Evolutionary conservation across 2,797 vertebrate genomes (phyloP), one percentile per base, ranked within the genome.

Genomic region (Thamnophis elegans): DNA sequence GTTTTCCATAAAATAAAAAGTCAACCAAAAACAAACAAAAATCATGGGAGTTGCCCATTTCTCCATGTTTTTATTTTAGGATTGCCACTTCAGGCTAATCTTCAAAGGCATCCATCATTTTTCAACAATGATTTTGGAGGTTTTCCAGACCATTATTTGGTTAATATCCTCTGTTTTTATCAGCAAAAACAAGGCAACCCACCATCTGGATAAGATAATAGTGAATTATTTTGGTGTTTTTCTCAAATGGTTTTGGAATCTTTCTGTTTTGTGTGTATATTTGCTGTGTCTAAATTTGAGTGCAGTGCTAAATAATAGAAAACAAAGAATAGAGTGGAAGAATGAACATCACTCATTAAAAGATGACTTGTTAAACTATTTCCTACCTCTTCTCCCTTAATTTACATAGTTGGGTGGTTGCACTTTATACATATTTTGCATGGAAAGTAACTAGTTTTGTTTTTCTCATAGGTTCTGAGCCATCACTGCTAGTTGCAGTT

Each of bases 401-500:
- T 25, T 82, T 47, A 47, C 78, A 25, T 85, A 42, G 32, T 16
- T 53, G n/a, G 36, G 36, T 51, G 42, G n/a, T 36, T 53, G 36
- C 58, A 32, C 25, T 82, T 25, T 25, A 22, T 47, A 25, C 42
- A 58, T 51, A 87, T 56, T 47, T 56, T 78, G n/a, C 22, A 82
- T 82, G 73, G 20, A 82, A 82, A 82, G 58, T n/a, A 60, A n/a
- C 13, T 26, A 4, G 14, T 11, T 94, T 32, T 95, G 22, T 90
- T 73, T 95, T 82, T 92, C 53, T 11, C 47, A 6, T 89, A 98
- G 95, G 96, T 97, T 97, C 98, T 26, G 99, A 99, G 93, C 98
- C 99, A 0, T 20, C 96, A 85, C 93, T 99, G 88, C 97, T 99
- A 92, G 98, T 98, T 22, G 98, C 98, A 0, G 94, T 99, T 89